A percentile compares a stretch with the other conserved stretches of the same genome.
Evolutionary conservation across 2,797 vertebrate species (phyloP).

Genomic region (Danio aesculapii): DNA sequence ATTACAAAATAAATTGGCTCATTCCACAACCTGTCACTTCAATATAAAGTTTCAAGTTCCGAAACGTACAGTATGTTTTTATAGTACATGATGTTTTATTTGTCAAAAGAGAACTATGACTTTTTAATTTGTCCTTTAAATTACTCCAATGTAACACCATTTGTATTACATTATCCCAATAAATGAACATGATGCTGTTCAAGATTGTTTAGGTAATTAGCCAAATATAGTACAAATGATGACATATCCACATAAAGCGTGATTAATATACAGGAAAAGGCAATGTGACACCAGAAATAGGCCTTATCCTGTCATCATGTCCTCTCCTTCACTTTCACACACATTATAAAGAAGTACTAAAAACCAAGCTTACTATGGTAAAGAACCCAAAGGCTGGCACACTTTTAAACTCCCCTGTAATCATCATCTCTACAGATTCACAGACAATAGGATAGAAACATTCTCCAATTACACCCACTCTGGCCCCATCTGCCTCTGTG

Average conservation of each 20-base stretch:
- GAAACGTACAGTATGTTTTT: too few relatives aligned
- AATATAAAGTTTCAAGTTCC: too few relatives aligned
- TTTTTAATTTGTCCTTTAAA: neutral
- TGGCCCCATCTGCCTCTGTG: conserved; percentile 48
- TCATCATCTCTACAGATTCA: conserved; percentile 43
- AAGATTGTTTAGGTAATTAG: neutral
- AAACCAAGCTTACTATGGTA: conserved; percentile 23
- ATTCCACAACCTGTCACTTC: too few relatives aligned
- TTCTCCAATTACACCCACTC: conserved; percentile 29
- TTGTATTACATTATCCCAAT: neutral
- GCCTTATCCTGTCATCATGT: conserved; percentile 15
- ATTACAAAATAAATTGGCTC: too few relatives aligned
- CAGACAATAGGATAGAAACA: conserved; percentile 21
- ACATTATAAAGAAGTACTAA: conserved; percentile 10
- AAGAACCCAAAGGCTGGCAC: conserved; percentile 27
- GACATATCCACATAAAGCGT: neutral
- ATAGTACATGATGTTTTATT: too few relatives aligned
- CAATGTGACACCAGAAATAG: conserved; percentile 14
- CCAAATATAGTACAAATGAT: neutral
- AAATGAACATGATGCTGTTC: neutral
- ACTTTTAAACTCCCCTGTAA: conserved; percentile 38
- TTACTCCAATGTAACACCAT: neutral
- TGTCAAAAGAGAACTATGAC: too few relatives aligned
- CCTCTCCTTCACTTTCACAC: neutral
- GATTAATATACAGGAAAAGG: neutral